A percentile compares a stretch with the other conserved stretches of the same genome.
These are phyloP conservation scores for Xanthia icteritia DNA, from an alignment of 2,888 invertebrate genomes.

Conservation along the genomic window DNA sequence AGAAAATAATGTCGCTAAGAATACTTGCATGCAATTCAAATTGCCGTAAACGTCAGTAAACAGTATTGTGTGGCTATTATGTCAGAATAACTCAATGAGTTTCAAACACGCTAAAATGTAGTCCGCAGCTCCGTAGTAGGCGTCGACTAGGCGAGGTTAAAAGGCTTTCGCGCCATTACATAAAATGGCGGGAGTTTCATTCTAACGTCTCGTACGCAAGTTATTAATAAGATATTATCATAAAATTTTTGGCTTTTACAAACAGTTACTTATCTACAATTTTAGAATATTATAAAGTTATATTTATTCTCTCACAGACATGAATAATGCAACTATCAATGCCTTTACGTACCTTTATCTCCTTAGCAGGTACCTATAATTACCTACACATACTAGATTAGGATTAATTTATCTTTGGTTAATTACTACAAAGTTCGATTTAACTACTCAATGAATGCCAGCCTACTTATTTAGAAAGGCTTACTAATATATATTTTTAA, in stretches of 20 bases:
- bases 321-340: background rate
- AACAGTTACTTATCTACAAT: background rate
- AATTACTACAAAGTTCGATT: background rate
- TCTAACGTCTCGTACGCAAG: conserved; percentile 17
- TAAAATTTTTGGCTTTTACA: conserved; percentile 12
- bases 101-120: conserved; percentile 49
- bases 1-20: conserved; percentile 8
- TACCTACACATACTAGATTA: background rate
- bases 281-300: background rate
- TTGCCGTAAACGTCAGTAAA: conserved; percentile 41
- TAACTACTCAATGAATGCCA: background rate
- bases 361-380: background rate
- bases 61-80: conserved; percentile 33
- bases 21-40: conserved; percentile 40
- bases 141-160: conserved; percentile 12
- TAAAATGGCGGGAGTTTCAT: conserved; percentile 46
- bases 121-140: conserved; percentile 29
- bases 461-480: background rate
- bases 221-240: conserved; percentile 31
- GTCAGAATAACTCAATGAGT: conserved; percentile 45
- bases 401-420: background rate
- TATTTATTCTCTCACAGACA: background rate
- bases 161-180: conserved; percentile 54
- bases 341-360: background rate
- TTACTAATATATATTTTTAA: too few relatives aligned